Base-by-base conservation (phyloP, 2,888 invertebrate species). In the Brachynemurus nebulosus region DNA sequence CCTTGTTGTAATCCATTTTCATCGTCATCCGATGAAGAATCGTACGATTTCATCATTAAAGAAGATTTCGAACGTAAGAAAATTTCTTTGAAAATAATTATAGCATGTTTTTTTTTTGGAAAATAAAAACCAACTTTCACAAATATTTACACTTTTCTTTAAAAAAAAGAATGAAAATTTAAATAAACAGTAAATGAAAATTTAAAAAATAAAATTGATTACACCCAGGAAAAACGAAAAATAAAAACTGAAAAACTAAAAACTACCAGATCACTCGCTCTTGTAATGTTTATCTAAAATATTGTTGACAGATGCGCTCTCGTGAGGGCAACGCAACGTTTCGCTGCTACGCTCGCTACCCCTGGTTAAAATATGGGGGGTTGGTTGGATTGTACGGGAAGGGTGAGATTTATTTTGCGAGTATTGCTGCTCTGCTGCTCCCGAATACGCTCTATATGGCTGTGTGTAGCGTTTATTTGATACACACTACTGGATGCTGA, bases 1-100 rank as follows among this genome's bases (percentile, higher is more conserved):
- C 30, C 44, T 30, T 25, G 37, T 12, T 17, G 17, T 18, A 61
- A 59, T 12, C 62, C 40, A 30, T 38, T 59, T 55, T 65, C 64
- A 49, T 64, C 64, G 38, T 63, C 64, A 51, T 64, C 64, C 11
- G 65, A 65, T 19, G 63, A 64, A 17, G 65, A 65, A 53, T 66
- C 66, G 52, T 64, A 63, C 19, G 64, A 63, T 53, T 66, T 66
- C 65, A 66, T 66, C 21, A 23, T 54, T 41, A 57, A 52, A 50
- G 33, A 19, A 44, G 27, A 34, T 20, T 37, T 20, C 34, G 40
- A 45, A 19, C 45, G 30, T 19, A 45, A 48, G 36, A 41, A 38
- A 11, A 8, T 12, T 16, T 11, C n/a, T n/a, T n/a, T n/a, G n/a
- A n/a, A n/a, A n/a, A n/a, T n/a, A n/a, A n/a, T n/a, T n/a, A n/a